Conservation (phyloP, 2,113 vertebrate species). For the Bungarus multicinctus region DNA sequence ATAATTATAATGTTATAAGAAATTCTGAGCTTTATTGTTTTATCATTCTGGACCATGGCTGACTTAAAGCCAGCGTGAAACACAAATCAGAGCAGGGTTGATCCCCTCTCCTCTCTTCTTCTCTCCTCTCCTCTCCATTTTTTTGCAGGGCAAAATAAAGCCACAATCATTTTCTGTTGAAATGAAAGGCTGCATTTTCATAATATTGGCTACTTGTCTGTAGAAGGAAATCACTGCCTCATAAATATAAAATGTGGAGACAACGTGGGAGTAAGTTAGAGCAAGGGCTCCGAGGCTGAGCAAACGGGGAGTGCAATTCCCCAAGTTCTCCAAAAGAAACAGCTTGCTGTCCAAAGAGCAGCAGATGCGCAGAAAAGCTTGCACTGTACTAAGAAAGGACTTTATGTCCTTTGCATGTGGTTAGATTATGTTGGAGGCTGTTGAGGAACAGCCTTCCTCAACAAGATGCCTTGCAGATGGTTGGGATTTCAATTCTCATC, state of each 20-base stretch:
- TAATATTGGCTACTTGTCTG: conserved; percentile 42
- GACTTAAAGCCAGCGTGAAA: not conserved
- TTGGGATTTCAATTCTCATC: not conserved
- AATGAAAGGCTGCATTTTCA: conserved; percentile 31
- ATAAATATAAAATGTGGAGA: conserved; percentile 58
- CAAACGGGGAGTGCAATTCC: not conserved
- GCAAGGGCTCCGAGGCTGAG: not conserved
- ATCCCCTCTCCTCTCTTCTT: not conserved
- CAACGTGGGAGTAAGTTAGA: not conserved
- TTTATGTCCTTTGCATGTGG: not conserved
- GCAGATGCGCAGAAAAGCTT: not conserved
- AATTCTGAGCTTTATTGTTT: not conserved
- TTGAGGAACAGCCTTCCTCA: not conserved
- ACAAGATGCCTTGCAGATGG: not conserved
- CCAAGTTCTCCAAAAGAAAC: conserved; percentile 19
- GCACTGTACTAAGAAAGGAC: not conserved
- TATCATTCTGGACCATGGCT: not conserved
- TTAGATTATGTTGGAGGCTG: not conserved
- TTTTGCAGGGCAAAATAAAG: not conserved
- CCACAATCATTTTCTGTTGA: conserved; percentile 39
- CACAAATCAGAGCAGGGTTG: not conserved
- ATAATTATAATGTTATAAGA: not conserved
- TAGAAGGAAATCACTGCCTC: conserved; percentile 65
- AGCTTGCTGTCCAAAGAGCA: conserved; percentile 11
- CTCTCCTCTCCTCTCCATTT: not conserved